phyloP scores from a whole-genome alignment of 1,140 invertebrate species.

The Bradysia coprophila region DNA sequence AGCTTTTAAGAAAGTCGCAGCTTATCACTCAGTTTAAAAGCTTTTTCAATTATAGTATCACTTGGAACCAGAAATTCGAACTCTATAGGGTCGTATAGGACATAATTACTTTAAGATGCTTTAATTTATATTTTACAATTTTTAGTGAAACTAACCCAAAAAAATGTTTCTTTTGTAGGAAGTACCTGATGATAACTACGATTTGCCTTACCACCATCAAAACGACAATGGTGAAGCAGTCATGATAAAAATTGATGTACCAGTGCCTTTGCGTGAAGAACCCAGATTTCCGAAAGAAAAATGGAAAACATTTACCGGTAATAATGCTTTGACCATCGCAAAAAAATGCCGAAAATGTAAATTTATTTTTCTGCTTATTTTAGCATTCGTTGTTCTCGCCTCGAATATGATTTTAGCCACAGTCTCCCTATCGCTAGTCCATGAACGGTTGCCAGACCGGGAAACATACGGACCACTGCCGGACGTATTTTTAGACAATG shows the following conservation, averaged over 20 bases:
- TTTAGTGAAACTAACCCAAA: background rate
- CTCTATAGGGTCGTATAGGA: no score
- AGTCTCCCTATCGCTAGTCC: conserved; percentile 58
- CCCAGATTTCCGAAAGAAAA: conserved; percentile 48
- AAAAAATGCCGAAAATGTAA: background rate
- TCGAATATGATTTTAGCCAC: conserved; percentile 41
- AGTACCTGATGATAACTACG: conserved; percentile 6
- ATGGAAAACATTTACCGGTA: conserved; percentile 48
- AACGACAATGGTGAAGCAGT: conserved; percentile 3
- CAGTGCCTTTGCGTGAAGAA: conserved; percentile 34
- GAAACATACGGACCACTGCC: conserved; percentile 49
- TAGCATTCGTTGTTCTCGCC: conserved; percentile 39
- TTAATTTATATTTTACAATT: no score
- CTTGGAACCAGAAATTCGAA: no score
- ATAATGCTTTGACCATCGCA: background rate
- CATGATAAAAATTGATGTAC: conserved; percentile 33
- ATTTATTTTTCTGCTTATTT: conserved; percentile 12
- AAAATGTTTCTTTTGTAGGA: conserved; percentile 1
- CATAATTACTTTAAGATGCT: no score
- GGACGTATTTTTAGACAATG: conserved; percentile 61
- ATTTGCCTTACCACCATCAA: conserved; percentile 5
- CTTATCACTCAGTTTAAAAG: no score
- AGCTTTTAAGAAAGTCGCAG: no score
- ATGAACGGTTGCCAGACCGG: conserved; percentile 65
- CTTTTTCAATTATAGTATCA: no score